Evolutionary conservation across 2,797 vertebrate species (phyloP).

Genomic region (Enteromius thamalakanensis): DNA sequence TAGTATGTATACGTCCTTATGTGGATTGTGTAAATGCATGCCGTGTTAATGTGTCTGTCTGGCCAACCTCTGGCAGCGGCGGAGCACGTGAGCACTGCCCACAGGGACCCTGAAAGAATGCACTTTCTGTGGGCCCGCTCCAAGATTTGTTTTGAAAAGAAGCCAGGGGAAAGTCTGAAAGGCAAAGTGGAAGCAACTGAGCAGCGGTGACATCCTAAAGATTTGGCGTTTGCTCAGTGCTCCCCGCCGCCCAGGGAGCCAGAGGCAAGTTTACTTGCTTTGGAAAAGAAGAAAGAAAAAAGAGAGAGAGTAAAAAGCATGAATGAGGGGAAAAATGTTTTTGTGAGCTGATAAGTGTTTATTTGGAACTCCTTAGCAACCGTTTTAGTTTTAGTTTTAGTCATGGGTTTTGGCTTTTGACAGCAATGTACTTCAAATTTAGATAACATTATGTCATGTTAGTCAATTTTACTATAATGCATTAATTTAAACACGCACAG

Average conservation of each 20-base stretch:
- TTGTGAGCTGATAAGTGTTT: constrained; percentile 45
- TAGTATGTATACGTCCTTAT: constrained; percentile 3
- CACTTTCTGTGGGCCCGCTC: constrained; percentile 68
- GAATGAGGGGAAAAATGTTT: constrained; percentile 2
- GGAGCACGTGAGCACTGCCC: constrained; percentile 60
- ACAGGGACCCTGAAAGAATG: constrained; percentile 72
- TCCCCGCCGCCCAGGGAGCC: constrained; percentile 52
- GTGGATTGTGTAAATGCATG: constrained; percentile 45
- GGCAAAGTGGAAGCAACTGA: constrained; percentile 73
- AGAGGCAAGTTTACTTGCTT: constrained; percentile 35
- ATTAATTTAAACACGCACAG: neutral
- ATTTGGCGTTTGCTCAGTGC: constrained; percentile 56
- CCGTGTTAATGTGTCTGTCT: constrained; percentile 47
- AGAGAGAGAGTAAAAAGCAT: constrained; percentile 10
- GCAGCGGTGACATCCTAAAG: constrained; percentile 69
- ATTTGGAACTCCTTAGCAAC: constrained; percentile 29
- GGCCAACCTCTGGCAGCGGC: constrained; percentile 57
- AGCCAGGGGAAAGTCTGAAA: constrained; percentile 73
- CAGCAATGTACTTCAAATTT: neutral
- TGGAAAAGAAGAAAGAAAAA: constrained; percentile 3
- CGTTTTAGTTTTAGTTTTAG: neutral
- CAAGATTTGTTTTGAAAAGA: constrained; percentile 78
- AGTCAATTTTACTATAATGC: neutral
- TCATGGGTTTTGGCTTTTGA: neutral
- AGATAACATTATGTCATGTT: neutral